A percentile compares a stretch with the other conserved stretches of the same genome.
Evolutionary conservation across 2,113 vertebrate genomes (phyloP).

Genomic region (Gavia stellata): DNA sequence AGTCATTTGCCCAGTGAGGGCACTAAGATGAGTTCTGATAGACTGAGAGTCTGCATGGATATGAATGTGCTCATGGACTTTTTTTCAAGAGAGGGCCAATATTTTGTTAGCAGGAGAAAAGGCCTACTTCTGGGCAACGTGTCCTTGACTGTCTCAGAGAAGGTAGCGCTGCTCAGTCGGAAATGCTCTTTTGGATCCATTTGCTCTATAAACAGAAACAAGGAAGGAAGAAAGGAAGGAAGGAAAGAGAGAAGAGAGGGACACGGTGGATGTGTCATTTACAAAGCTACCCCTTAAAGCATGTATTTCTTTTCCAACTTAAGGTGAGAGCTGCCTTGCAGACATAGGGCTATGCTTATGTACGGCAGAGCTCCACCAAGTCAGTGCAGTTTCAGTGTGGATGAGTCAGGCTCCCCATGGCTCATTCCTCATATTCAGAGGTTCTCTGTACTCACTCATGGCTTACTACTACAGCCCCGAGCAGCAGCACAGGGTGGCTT

Average conservation of each 20-base stretch:
- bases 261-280: not conserved
- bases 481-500: not conserved
- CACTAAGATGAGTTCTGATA: not conserved
- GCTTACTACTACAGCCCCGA: not conserved
- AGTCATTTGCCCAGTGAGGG: not conserved
- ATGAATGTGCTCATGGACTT: not conserved
- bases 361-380: not conserved
- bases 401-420: not conserved
- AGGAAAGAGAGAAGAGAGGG: not conserved
- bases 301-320: not conserved
- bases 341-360: not conserved
- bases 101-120: not conserved
- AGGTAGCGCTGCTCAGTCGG: not conserved
- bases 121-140: not conserved
- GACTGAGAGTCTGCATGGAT: not conserved
- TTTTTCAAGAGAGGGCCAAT: not conserved
- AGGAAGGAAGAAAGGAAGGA: not conserved
- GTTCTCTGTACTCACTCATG: not conserved
- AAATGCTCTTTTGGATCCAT: constrained; percentile 3
- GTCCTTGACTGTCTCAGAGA: not conserved
- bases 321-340: not conserved
- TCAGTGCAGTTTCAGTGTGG: not conserved
- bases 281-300: not conserved
- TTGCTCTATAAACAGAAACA: constrained; percentile 30
- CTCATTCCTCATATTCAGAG: not conserved